Evolutionary conservation across 2,113 vertebrate species (phyloP).

Genomic region (Nymphicus hollandicus): DNA sequence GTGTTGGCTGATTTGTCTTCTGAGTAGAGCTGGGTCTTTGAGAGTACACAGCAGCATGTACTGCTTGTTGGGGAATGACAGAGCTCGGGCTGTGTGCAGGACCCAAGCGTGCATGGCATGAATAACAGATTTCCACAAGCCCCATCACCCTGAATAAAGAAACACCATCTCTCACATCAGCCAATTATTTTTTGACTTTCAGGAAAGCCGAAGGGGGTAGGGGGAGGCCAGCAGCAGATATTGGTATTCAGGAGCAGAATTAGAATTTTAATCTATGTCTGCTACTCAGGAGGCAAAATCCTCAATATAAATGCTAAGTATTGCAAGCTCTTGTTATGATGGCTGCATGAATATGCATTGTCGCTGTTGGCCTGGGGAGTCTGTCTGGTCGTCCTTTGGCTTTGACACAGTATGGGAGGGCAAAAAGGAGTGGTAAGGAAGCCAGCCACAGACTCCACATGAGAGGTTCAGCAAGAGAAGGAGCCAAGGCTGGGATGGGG

Average conservation of each 20-base stretch:
- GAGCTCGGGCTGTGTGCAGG: not conserved
- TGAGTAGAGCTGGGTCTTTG: not conserved
- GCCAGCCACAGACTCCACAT: not conserved
- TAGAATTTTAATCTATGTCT: not conserved
- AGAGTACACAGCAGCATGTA: not conserved
- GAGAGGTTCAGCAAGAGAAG: not conserved
- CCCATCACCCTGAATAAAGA: not conserved
- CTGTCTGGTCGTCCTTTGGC: not conserved
- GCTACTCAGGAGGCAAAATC: not conserved
- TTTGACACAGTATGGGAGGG: not conserved
- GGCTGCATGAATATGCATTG: not conserved
- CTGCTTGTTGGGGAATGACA: not conserved
- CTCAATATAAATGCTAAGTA: not conserved
- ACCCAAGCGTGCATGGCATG: accelerated
- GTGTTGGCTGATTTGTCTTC: not conserved
- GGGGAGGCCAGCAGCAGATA: not conserved
- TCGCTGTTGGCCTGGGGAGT: not conserved
- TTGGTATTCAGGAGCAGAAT: not conserved
- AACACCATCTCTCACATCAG: not conserved
- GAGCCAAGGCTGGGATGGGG: not conserved
- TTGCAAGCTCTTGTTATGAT: not conserved
- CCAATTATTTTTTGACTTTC: not conserved
- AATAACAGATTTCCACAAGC: not conserved
- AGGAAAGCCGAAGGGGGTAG: not conserved
- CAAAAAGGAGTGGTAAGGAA: not conserved